Evolutionary conservation across 2,888 invertebrate species (phyloP).

Genomic region (Tanytarsus gracilentus): DNA sequence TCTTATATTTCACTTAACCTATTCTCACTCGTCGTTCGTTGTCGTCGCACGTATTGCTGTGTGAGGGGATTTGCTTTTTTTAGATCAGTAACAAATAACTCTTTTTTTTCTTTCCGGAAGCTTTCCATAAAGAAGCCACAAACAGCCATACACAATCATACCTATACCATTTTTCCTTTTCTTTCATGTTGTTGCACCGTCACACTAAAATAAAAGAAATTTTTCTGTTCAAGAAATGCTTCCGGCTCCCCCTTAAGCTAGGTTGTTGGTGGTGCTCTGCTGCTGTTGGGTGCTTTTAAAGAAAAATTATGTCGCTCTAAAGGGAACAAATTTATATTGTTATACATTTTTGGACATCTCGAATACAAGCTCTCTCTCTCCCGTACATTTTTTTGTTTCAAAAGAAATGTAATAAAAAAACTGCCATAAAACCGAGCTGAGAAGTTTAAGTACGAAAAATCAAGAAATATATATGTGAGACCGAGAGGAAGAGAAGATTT

Average conservation of each 20-base stretch:
- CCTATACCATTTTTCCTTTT: background rate
- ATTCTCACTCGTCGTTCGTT: background rate
- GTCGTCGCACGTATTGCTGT: background rate
- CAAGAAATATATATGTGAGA: too few species aligned
- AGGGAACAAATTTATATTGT: background rate
- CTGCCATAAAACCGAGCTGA: too few species aligned
- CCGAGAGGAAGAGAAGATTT: too few species aligned
- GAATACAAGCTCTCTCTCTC: too few species aligned
- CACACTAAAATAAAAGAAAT: background rate
- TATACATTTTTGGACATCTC: background rate
- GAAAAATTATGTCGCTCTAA: background rate
- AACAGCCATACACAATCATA: background rate
- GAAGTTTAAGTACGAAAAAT: too few species aligned
- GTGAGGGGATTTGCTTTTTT: too few species aligned
- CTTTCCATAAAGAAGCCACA: too few species aligned
- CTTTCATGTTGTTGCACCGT: background rate
- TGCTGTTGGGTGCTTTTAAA: background rate
- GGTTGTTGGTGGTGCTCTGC: background rate
- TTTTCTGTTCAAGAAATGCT: background rate
- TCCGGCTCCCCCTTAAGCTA: background rate
- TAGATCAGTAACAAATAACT: too few species aligned
- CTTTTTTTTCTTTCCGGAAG: too few species aligned
- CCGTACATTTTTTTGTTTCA: too few species aligned
- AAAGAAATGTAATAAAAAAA: too few species aligned
- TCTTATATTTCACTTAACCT: background rate